Evolutionary conservation across 2,797 vertebrate species (phyloP), one percentile per base, ranked within the genome.

Genomic region (Oceanodroma leucorhoa): DNA sequence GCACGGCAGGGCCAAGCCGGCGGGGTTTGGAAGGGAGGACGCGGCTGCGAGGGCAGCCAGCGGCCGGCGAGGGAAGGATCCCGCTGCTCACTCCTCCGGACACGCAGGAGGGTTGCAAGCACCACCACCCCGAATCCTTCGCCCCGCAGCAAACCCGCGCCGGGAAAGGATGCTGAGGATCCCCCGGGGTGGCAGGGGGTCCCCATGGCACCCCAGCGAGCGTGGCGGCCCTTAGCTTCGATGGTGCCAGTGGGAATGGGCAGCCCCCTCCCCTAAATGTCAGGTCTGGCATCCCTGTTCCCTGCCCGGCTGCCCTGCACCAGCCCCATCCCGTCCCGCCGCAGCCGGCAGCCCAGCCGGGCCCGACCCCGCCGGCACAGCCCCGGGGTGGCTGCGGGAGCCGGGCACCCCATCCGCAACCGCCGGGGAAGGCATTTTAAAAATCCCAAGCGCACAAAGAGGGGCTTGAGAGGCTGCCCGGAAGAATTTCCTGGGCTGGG

Each of bases 401-500:
- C 40, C 18, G 10, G 36, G 78, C 73, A 83, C 64, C 92, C 66
- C 32, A 0, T 13, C 87, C 6, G 19, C 66, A 57, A 40, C 94
- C 51, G 29, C 70, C 20, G 32, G 69, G 64, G 82, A 94, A 94
- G 60, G 70, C 92, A 92, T 81, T 61, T 92, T 83, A 86, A 92
- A 93, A 87, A 90, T 91, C 95, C 90, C 88, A 75, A 50, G 54
- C 34, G 77, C 83, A 96, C 94, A 96, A 96, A 97, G 96, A 90
- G 81, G 80, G 93, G 91, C 89, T 95, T 95, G 75, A 96, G 92
- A 87, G 53, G 51, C 94, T 75, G 93, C 93, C 84, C 32, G 65
- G 89, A 94, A 94, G 94, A 95, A 95, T 95, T 97, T 96, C 95
- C 96, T 94, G 94, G 92, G 95, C 77, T 65, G 87, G 91, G 92